A percentile compares a stretch with the other conserved stretches of the same genome.
These are phyloP conservation scores for Margaritifera margaritifera DNA, from an alignment of 2,888 invertebrate species.

Conservation along the genomic window DNA sequence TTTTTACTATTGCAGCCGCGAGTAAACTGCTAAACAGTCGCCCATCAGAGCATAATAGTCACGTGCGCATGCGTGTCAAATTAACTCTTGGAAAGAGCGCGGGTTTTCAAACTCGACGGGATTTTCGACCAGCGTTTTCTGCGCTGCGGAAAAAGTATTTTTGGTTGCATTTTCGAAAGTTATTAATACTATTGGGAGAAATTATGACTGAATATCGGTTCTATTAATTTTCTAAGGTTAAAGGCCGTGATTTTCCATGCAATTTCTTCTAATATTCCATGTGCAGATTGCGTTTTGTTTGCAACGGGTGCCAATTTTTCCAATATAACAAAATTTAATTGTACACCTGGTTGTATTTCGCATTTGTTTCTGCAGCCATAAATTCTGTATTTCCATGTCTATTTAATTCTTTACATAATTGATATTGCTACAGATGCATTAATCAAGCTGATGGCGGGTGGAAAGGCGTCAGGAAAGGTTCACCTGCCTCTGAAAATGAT, in stretches of 20 bases:
- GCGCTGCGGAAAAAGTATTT: too few relatives aligned
- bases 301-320: slow-evolving; percentile 1
- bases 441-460: slow-evolving; percentile 52
- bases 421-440: slow-evolving; percentile 58
- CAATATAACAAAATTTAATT: neutral
- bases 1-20: too few relatives aligned
- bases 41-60: neutral
- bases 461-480: slow-evolving; percentile 41
- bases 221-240: too few relatives aligned
- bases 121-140: slow-evolving; percentile 5
- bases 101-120: slow-evolving; percentile 22
- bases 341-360: slow-evolving; percentile 26
- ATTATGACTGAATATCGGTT: too few relatives aligned
- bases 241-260: too few relatives aligned
- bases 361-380: slow-evolving; percentile 31
- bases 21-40: too few relatives aligned
- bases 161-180: too few relatives aligned
- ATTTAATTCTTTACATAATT: slow-evolving; percentile 67
- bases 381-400: slow-evolving; percentile 59
- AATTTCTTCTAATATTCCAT: too few relatives aligned
- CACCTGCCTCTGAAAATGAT: slow-evolving; percentile 58
- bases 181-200: too few relatives aligned
- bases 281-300: neutral
- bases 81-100: slow-evolving; percentile 15
- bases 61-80: slow-evolving; percentile 25